phyloP scores from a whole-genome alignment of 2,797 vertebrate genomes.

The Micromesistius poutassou region DNA sequence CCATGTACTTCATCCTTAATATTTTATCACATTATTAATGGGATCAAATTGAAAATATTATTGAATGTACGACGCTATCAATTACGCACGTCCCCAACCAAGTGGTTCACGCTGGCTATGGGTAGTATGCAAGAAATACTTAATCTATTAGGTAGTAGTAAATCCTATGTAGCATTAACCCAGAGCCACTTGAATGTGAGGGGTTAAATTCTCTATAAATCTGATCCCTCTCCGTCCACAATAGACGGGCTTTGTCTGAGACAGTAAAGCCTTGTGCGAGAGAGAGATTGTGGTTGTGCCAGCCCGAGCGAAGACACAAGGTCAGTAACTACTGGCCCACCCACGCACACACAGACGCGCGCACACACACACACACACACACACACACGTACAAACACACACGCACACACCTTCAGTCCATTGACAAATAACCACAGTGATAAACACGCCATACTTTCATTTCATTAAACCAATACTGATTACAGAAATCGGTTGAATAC shows the following conservation, averaged over 20 bases:
- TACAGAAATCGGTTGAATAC: conserved; percentile 2
- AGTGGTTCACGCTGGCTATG: neutral
- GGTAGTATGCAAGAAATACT: neutral
- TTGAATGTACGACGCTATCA: neutral
- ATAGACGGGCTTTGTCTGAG: conserved; percentile 62
- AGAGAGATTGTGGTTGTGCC: conserved; percentile 59
- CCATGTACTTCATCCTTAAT: neutral
- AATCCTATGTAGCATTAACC: conserved; percentile 4
- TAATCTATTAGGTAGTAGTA: conserved; percentile 11
- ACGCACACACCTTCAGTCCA: conserved; percentile 4
- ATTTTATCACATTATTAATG: neutral
- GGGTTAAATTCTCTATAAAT: conserved; percentile 52
- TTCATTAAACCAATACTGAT: neutral
- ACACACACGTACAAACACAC: neutral
- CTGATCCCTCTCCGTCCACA: conserved; percentile 44
- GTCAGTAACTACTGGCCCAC: conserved; percentile 35
- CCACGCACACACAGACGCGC: neutral
- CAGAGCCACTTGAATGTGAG: conserved; percentile 35
- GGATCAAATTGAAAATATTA: neutral
- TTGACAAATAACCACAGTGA: conserved; percentile 34
- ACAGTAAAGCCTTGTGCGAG: conserved; percentile 66
- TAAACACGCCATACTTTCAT: conserved; percentile 17
- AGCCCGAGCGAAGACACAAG: conserved; percentile 67
- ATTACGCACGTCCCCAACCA: neutral
- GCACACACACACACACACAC: neutral